Evolutionary conservation across 2,797 vertebrate genomes (phyloP), one percentile per base, ranked within the genome.

Genomic region (Poliocrania exsul): DNA sequence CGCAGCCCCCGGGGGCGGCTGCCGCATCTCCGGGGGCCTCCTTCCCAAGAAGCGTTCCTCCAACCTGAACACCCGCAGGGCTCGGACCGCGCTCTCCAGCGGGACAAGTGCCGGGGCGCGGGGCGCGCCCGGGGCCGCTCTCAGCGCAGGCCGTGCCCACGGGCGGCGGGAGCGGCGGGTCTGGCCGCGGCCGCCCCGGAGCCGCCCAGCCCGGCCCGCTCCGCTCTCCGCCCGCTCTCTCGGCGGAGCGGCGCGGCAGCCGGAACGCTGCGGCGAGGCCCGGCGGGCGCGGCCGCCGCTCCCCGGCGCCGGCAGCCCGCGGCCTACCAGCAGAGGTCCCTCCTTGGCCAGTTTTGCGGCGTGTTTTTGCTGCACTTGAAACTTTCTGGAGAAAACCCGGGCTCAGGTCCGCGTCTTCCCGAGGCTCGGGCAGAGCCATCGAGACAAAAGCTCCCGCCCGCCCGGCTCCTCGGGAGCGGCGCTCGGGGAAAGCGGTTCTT

Each of bases 311-410:
- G 81, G 47, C 86, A 78, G 72, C 89, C 66, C 40, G 71, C 46
- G 77, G 92, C 88, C 92, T 91, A 95, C 97, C 98, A 90, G 92
- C 97, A 98, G 98, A 97, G 97, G 98, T 97, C 98, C 97, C 97
- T 97, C 97, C 97, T 96, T 94, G 97, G 96, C 97, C 95, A 97
- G 96, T 95, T 97, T 97, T 97, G 96, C 93, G 94, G 87, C 94
- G 92, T 67, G 57, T 97, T 96, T 97, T 90, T 97, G 97, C 97
- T 97, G 97, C 97, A 98, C 98, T 98, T 98, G 97, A 98, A 98
- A 98, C 98, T 98, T 98, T 98, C 97, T 95, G 96, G 96, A 97
- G 97, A 96, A 97, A 97, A 94, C 93, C 95, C 96, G 83, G 94
- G 96, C 89, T 90, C 90, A 79, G 96, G 93, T 97, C 97, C 97